phyloP scores from a whole-genome alignment of 2,113 vertebrate species.

The Pseudorhombus dupliciocellatus region DNA sequence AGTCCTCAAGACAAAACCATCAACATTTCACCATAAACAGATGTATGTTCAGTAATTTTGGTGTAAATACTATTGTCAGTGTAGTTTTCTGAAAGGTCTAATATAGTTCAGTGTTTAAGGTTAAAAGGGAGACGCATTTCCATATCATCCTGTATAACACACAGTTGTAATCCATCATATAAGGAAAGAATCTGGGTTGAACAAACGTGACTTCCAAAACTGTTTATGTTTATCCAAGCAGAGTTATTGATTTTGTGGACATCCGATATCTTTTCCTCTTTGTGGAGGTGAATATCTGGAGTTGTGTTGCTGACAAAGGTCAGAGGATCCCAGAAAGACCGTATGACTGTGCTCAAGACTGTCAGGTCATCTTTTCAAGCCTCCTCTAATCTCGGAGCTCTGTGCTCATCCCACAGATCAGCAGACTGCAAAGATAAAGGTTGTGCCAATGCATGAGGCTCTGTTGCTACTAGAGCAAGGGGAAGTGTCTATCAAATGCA shows the following conservation, averaged over 20 bases:
- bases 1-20: too few species aligned
- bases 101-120: not conserved
- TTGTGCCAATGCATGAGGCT: constrained; percentile 46
- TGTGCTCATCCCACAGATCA: constrained; percentile 66
- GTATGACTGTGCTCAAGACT: constrained; percentile 45
- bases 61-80: too few species aligned
- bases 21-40: too few species aligned
- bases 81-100: too few species aligned
- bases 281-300: constrained; percentile 51
- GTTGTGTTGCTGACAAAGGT: constrained; percentile 54
- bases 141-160: not conserved
- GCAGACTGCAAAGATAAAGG: constrained; percentile 59
- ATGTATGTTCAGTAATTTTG: too few species aligned
- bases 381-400: constrained; percentile 55
- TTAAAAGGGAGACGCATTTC: not conserved
- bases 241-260: constrained; percentile 71
- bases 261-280: constrained; percentile 52
- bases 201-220: constrained; percentile 40
- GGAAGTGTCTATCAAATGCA: constrained; percentile 39
- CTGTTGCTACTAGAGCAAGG: constrained; percentile 38
- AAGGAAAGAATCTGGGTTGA: constrained; percentile 8
- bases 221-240: constrained; percentile 53
- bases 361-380: constrained; percentile 58
- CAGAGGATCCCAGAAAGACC: constrained; percentile 41
- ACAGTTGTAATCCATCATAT: not conserved